Percentiles rank a stretch among this genome's conserved stretches.
These are phyloP conservation scores for Drosophila peninsularis DNA, from an alignment of 2,888 invertebrate genomes.

Conservation along the genomic window DNA sequence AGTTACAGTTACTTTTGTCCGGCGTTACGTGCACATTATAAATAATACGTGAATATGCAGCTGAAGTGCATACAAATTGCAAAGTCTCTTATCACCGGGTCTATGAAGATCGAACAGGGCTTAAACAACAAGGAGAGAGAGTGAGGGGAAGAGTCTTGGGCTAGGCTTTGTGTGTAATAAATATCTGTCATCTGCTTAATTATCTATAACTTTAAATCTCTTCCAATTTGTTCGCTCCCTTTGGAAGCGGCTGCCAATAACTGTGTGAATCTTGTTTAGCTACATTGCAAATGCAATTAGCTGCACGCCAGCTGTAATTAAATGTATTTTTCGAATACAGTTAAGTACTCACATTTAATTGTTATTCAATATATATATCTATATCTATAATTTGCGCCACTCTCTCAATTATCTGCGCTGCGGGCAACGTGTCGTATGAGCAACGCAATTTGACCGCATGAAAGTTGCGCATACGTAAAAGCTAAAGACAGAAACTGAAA, in stretches of 20 bases:
- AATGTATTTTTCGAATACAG: conserved; percentile 44
- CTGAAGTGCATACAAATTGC: conserved; percentile 59
- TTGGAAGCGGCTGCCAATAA: conserved; percentile 23
- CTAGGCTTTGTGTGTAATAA: not conserved
- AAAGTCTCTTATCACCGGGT: conserved; percentile 18
- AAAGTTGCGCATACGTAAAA: conserved; percentile 41
- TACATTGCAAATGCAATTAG: conserved; percentile 53
- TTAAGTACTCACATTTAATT: conserved; percentile 63
- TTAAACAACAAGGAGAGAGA: not conserved
- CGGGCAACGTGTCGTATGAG: conserved; percentile 57
- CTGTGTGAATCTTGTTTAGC: conserved; percentile 45
- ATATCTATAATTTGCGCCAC: conserved; percentile 10
- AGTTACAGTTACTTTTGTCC: conserved; percentile 52
- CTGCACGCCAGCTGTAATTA: conserved; percentile 52
- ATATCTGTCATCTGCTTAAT: not conserved
- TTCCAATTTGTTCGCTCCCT: not conserved
- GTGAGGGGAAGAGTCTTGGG: not conserved
- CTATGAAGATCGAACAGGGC: not conserved
- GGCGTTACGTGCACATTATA: conserved; percentile 54
- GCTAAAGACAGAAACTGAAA: not conserved
- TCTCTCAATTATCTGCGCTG: conserved; percentile 11
- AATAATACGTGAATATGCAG: conserved; percentile 34
- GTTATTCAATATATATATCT: conserved; percentile 36
- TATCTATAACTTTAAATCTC: not conserved
- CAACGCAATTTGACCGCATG: conserved; percentile 41